Evolutionary conservation across 1,140 invertebrate genomes (phyloP), one percentile per base, ranked within the genome.

Genomic region (Panagrolaimus sp.): DNA sequence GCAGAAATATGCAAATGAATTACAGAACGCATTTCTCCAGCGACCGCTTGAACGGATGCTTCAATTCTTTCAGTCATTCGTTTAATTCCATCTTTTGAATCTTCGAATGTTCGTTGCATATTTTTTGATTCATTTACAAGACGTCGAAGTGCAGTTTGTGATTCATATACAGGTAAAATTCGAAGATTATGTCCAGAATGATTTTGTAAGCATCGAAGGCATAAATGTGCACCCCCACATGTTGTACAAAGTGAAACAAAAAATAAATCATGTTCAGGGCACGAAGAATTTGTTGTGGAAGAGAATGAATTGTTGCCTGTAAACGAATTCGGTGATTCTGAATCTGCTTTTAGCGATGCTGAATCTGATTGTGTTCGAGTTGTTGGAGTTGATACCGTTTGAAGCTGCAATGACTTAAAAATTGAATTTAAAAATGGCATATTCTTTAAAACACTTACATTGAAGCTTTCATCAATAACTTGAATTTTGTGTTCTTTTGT

Each of bases 71-170:
- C 52, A 5, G 52, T 28, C 52, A 58, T 58, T 21, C 52, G 52
- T 10, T 58, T 21, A 21, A 58, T 28, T 26, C 21, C 52, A 28
- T 26, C 52, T 28, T 58, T 21, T 58, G 52, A 58, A 58, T 58
- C 52, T 12, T 58, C 52, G 17, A 26, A 58, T 21, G 52, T 12
- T 21, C 28, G 52, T 17, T 58, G 52, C 3, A 58, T 21, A 14
- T 58, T 58, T 58, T 28, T 21, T 26, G 52, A 21, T 58, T 58
- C 52, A 58, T 58, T 58, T 21, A 58, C 17, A 28, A 58, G 52
- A 26, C 52, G 52, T 12, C 52, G 21, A 21, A 58, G 21, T 5
- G 52, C 52, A n/a, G 15, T 21, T 4, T 12, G 10, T 12, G 28
- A 26, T 12, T 58, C 52, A 58, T 26, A 58, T 0, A 21, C 21